Evolutionary conservation across 2,888 invertebrate genomes (phyloP), one percentile per base, ranked within the genome.

Genomic region (Amphipoea oculea): DNA sequence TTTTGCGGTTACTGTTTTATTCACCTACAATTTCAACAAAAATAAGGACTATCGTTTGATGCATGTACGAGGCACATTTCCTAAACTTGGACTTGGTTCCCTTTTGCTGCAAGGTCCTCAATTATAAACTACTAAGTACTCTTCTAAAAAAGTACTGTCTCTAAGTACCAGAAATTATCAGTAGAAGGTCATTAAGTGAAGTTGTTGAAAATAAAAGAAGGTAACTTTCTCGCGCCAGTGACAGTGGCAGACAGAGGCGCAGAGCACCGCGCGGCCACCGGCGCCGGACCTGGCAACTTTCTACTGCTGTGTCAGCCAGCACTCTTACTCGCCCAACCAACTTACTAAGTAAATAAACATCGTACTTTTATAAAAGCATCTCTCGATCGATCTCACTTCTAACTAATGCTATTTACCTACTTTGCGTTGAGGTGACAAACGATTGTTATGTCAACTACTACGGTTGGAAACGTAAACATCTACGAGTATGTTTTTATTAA

Each of bases 151-250:
- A 17, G 3, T 57, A 23, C 23, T 54, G 20, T 42, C 29, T 57
- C 40, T 71, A 51, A 84, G 68, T 67, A 51, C 42, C 29, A 70
- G 45, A 70, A 57, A 63, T 12, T 0, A 78, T 73, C 62, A 84
- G 84, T 79, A 84, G 83, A 81, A 83, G 84, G 86, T 89, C 89
- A 91, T 91, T 90, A 90, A 90, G 90, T 89, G 90, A 90, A 89
- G 88, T 88, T 79, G 80, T 83, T 76, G 67, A 79, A 87, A 84
- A 84, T 86, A 88, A 88, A 86, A 84, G 82, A 88, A 80, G 83
- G 82, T 84, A 90, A 92, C 92, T 92, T 92, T 92, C 92, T 91
- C 91, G 90, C 89, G 89, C 72, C 54, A 74, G 79, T 75, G 84
- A 81, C 86, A 81, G 84, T 76, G 74, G 82, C 72, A 78, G 81